Evolutionary conservation across 92 coral and sea anemone species (phyloP).

Genomic region (Zoanthus sociatus): DNA sequence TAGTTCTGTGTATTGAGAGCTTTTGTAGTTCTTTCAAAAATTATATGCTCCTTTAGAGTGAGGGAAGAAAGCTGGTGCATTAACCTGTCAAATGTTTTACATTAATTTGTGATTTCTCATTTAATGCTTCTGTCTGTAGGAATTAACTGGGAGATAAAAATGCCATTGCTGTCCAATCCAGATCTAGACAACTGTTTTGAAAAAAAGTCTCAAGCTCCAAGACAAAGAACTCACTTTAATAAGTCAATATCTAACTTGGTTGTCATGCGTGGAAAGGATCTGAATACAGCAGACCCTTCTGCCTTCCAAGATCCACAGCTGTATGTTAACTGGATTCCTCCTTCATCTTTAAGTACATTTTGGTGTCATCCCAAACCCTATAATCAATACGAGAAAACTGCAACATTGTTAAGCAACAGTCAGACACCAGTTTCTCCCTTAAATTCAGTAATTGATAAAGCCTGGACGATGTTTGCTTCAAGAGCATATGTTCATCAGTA

Average conservation of each 20-base stretch:
- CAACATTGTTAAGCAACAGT: conserved; percentile 90
- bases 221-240: conserved; percentile 68
- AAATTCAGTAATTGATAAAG: conserved; percentile 86
- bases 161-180: conserved; percentile 69
- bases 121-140: conserved; percentile 56
- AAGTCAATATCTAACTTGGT: conserved; percentile 90
- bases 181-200: conserved; percentile 59
- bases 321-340: conserved; percentile 82
- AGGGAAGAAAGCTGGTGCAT: too few species aligned
- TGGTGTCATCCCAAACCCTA: conserved; percentile 89
- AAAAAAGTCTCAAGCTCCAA: conserved; percentile 50
- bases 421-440: conserved; percentile 89
- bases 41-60: too few species aligned
- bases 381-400: conserved; percentile 88
- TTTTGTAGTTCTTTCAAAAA: background rate
- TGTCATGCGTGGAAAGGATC: conserved; percentile 92
- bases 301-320: conserved; percentile 81
- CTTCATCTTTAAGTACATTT: conserved; percentile 57
- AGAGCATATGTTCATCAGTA: conserved; percentile 98
- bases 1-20: background rate
- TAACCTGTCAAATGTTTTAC: too few species aligned
- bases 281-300: conserved; percentile 79
- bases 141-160: conserved; percentile 93
- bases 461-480: conserved; percentile 98
- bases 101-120: background rate